These are phyloP conservation scores for Atethmia centrago DNA, from an alignment of 2,888 invertebrate genomes.

Conservation along the genomic window DNA sequence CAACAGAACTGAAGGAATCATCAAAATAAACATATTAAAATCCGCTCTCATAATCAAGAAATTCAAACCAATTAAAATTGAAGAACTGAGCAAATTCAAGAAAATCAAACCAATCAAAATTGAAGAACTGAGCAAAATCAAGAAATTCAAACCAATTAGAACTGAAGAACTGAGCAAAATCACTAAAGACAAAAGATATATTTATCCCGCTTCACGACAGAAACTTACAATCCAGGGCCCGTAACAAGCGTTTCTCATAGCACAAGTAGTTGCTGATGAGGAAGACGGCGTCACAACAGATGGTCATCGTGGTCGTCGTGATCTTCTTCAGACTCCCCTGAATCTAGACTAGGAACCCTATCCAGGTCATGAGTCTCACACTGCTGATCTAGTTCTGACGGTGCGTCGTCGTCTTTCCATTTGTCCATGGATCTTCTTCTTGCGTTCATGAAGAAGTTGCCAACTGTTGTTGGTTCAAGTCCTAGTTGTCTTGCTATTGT, in stretches of 20 bases:
- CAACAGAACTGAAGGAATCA: background rate
- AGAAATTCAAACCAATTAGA: background rate
- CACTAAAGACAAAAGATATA: conserved; percentile 6
- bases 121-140: background rate
- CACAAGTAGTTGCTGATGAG: conserved; percentile 86
- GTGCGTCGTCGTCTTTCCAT: conserved; percentile 98
- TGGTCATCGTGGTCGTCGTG: conserved; percentile 87
- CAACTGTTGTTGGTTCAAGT: conserved; percentile 99
- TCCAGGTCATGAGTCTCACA: conserved; percentile 89
- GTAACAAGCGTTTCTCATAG: conserved; percentile 83
- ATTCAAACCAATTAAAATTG: background rate
- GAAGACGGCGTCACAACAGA: conserved; percentile 89
- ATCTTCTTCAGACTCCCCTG: conserved; percentile 86
- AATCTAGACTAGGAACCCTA: conserved; percentile 84
- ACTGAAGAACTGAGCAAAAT: conserved; percentile 4
- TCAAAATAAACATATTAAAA: background rate
- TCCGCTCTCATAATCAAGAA: background rate
- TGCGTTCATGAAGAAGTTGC: conserved; percentile 99
- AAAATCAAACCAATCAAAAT: conserved; percentile 1
- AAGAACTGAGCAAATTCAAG: conserved; percentile 2
- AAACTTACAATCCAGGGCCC: conserved; percentile 66
- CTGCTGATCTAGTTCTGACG: conserved; percentile 90
- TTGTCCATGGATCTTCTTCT: conserved; percentile 99
- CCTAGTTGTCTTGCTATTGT: conserved; percentile 99
- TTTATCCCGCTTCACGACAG: conserved; percentile 20